phyloP scores from a whole-genome alignment of 2,113 vertebrate species.

The Saguinus imperator region DNA sequence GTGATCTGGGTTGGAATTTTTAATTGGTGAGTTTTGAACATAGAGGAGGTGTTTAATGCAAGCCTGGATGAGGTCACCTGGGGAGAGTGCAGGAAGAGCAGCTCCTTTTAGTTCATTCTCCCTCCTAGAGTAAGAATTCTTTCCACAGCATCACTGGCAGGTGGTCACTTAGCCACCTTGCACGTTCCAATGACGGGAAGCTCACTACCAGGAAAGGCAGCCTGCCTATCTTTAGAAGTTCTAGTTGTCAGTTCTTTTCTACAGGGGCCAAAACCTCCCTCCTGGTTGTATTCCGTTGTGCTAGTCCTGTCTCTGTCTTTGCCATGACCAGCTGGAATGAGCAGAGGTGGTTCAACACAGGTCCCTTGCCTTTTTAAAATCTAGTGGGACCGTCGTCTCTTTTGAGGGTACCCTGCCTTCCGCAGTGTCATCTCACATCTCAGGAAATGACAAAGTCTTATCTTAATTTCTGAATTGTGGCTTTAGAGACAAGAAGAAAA shows the following conservation, averaged over 20 bases:
- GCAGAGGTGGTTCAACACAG: no score
- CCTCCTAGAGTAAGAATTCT: neutral
- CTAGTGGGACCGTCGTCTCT: neutral
- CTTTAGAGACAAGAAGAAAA: neutral
- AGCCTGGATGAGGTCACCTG: neutral
- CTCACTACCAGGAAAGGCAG: neutral
- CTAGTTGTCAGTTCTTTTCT: neutral
- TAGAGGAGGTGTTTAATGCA: neutral
- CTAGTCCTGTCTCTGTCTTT: neutral
- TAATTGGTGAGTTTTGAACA: neutral
- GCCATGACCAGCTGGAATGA: neutral
- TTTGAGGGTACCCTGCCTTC: neutral
- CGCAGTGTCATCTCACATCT: neutral
- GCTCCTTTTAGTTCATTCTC: neutral
- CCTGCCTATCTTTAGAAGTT: neutral
- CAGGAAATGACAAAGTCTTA: neutral
- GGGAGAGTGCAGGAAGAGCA: neutral
- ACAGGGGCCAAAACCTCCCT: neutral
- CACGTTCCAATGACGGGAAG: neutral
- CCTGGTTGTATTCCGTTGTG: neutral
- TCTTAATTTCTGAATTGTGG: neutral
- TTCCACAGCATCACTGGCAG: neutral
- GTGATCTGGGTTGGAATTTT: neutral
- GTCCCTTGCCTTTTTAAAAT: neutral
- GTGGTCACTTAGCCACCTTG: neutral